A percentile compares a stretch with the other conserved stretches of the same genome.
These are phyloP conservation scores for Myathropa florea DNA, from an alignment of 2,888 invertebrate genomes.

Conservation along the genomic window DNA sequence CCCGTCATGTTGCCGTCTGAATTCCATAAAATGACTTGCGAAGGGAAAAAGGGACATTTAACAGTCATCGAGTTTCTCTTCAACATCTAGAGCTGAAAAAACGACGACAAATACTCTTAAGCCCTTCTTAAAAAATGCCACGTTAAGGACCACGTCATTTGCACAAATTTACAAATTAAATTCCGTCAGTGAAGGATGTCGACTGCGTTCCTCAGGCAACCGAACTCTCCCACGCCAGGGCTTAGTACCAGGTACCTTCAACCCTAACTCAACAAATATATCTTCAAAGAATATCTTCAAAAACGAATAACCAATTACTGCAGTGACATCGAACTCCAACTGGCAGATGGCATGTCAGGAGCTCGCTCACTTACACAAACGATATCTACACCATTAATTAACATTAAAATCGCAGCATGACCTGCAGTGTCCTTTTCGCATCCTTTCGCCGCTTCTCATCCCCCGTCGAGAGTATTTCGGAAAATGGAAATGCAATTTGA, in stretches of 20 bases:
- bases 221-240: no score
- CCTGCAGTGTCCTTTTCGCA: slow-evolving; percentile 17
- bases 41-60: no score
- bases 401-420: slow-evolving; percentile 48
- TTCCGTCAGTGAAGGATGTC: no score
- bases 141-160: no score
- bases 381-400: slow-evolving; percentile 53
- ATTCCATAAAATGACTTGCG: no score
- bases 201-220: no score
- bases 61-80: no score
- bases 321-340: neutral
- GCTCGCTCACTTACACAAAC: neutral
- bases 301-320: neutral
- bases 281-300: neutral
- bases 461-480: neutral
- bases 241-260: neutral
- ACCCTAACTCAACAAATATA: neutral
- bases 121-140: no score
- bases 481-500: slow-evolving; percentile 60
- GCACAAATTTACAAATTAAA: no score
- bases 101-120: no score
- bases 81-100: no score
- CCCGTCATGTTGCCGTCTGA: no score
- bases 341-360: neutral
- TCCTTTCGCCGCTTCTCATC: neutral